Conservation (phyloP, 1,140 invertebrate species). For the Cyclina sinensis region DNA sequence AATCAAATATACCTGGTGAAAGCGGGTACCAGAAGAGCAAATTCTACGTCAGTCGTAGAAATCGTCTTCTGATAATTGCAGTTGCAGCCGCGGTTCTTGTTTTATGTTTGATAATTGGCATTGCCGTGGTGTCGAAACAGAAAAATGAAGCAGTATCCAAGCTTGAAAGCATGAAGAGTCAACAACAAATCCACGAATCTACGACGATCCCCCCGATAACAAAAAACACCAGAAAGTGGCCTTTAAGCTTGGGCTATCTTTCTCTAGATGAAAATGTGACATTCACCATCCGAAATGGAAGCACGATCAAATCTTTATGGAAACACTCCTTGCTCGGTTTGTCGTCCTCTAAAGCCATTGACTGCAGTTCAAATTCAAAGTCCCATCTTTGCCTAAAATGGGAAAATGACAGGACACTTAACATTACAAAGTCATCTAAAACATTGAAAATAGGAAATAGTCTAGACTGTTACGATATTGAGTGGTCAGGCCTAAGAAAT, state of each 20-base stretch:
- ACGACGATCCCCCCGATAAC: neutral
- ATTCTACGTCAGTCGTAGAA: neutral
- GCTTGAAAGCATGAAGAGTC: neutral
- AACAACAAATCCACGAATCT: neutral
- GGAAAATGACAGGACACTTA: conserved; percentile 6
- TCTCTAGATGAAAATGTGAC: neutral
- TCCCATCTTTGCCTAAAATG: conserved; percentile 18
- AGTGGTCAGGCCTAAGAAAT: conserved; percentile 61
- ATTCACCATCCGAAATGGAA: neutral
- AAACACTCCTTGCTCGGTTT: neutral
- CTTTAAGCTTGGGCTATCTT: neutral
- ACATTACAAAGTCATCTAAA: neutral
- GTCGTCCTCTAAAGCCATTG: neutral
- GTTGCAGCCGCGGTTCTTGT: neutral
- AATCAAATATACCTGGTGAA: neutral
- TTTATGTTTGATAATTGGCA: conserved; percentile 13
- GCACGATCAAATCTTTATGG: neutral
- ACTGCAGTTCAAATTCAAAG: neutral
- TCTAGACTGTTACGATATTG: conserved; percentile 69
- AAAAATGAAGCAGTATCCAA: neutral
- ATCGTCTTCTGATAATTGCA: neutral
- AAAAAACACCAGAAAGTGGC: neutral
- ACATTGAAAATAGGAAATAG: neutral
- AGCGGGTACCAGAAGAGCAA: neutral
- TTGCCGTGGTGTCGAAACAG: neutral